phyloP scores from a whole-genome alignment of 2,888 invertebrate genomes.

The Carpatolechia fugitivella region DNA sequence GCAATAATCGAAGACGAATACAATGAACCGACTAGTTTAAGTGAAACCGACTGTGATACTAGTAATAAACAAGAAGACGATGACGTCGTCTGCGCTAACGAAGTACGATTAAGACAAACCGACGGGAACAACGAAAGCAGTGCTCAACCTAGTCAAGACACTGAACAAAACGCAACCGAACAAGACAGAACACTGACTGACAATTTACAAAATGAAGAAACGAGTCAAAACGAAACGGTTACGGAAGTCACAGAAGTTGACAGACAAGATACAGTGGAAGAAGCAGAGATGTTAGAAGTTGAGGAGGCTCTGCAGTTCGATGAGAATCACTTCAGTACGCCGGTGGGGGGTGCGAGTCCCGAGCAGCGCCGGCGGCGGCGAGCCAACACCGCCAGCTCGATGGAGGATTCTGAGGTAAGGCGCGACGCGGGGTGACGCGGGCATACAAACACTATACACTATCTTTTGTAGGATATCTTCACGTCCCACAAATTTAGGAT shows the following conservation, averaged over 20 bases:
- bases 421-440: conserved; percentile 31
- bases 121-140: conserved; percentile 29
- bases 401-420: conserved; percentile 75
- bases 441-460: background rate
- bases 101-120: conserved; percentile 26
- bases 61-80: conserved; percentile 67
- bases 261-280: background rate
- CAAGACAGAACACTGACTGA: background rate
- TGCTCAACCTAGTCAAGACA: conserved; percentile 56
- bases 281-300: background rate
- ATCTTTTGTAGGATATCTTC: too few species aligned
- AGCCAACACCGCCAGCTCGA: conserved; percentile 54
- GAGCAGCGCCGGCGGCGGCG: conserved; percentile 41
- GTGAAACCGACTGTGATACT: conserved; percentile 73
- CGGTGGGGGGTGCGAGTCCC: conserved; percentile 50
- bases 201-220: background rate
- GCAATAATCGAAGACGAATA: conserved; percentile 21
- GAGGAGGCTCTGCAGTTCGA: conserved; percentile 62
- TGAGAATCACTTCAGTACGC: conserved; percentile 76
- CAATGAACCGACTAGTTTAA: conserved; percentile 52
- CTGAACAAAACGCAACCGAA: conserved; percentile 6
- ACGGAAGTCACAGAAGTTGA: too few species aligned
- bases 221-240: too few species aligned
- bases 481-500: too few species aligned
- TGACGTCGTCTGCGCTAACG: conserved; percentile 71